Evolutionary conservation across 2,797 vertebrate genomes (phyloP), one percentile per base, ranked within the genome.

Genomic region (Hippoglossus hippoglossus): DNA sequence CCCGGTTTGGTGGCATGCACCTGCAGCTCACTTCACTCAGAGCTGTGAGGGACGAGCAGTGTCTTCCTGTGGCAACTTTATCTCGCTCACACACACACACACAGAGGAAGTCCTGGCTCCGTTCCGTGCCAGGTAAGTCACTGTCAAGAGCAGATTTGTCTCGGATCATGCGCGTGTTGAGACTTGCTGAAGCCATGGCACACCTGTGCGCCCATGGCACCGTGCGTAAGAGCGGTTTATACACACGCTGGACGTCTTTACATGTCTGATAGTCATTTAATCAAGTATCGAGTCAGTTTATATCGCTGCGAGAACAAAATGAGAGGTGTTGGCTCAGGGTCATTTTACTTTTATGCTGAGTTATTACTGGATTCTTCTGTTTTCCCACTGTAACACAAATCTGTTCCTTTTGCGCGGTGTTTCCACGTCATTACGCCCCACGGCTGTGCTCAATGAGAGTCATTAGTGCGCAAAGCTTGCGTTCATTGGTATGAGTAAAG

Each of bases 101-200:
- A 46, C 0, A 74, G n/a, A 44, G 44, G 77, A 63, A 25, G 85
- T 5, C 67, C 87, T 77, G 90, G 86, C 86, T 86, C 80, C 86
- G 3, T 67, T 63, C n/a, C 71, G 80, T 8, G 76, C 19, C 61
- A 77, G 87, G 91, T 92, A 77, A 70, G 87, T 67, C 11, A 56
- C 28, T 68, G 18, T 57, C 24, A 8, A 1, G 13, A 4, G 1
- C 10, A 8, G 2, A 10, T 71, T n/a, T 2, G 5, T 10, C 1
- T 31, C 6, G 18, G 31, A 4, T n/a, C 9, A 50, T 34, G 21
- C 16, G 54, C 79, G 19, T 53, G 46, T 19, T 3, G 25, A 39
- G 44, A 46, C 44, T 16, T 16, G 9, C 9, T 24, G 51, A n/a
- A 47, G 41, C 71, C 67, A 15, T 1, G 6, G 22, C 54, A 12